Evolutionary conservation across 2,797 vertebrate species (phyloP), one percentile per base, ranked within the genome.

Genomic region (Pseudochromis fuscus): DNA sequence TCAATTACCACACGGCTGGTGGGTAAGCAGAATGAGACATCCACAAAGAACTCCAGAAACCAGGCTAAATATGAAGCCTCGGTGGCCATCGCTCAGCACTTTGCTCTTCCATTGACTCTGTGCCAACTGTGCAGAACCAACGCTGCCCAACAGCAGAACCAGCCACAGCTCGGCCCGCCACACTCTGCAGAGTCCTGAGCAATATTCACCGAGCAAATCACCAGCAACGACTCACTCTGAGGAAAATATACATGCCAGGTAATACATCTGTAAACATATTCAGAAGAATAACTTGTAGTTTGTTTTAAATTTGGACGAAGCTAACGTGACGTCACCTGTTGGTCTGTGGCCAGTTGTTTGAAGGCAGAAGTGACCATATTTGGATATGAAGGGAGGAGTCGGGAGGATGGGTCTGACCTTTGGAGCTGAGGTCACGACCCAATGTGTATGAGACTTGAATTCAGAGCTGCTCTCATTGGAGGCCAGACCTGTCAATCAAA

Each of bases 11-110:
- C 82, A 70, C 61, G 84, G 81, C 88, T 80, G 75, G 78, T 83
- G 81, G 83, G 80, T 90, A 89, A 89, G 91, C 88, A 91, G 82
- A 92, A 88, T 60, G 87, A 85, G 85, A 85, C 78, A 56, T 81
- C 83, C 81, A 82, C 70, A 79, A 84, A 88, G 81, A 80, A 75
- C 70, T 68, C 76, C 64, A 79, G 83, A 89, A 88, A 87, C 33
- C 11, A 62, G 79, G 81, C 84, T 83, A 88, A 87, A 89, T 84
- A 83, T 82, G 86, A 87, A 87, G 80, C 71, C 52, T 4, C 12
- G 25, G 61, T 48, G 63, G 72, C 68, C 40, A 1, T 31, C n/a
- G 75, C 83, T 89, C 87, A 87, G 79, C 87, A 89, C 60, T 87
- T 80, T 86, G 60, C 69, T 51, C 63, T 27, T 81, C 67, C 21